These are phyloP conservation scores for Smittia sp. DNA, from an alignment of 2,888 invertebrate species.

Conservation along the genomic window DNA sequence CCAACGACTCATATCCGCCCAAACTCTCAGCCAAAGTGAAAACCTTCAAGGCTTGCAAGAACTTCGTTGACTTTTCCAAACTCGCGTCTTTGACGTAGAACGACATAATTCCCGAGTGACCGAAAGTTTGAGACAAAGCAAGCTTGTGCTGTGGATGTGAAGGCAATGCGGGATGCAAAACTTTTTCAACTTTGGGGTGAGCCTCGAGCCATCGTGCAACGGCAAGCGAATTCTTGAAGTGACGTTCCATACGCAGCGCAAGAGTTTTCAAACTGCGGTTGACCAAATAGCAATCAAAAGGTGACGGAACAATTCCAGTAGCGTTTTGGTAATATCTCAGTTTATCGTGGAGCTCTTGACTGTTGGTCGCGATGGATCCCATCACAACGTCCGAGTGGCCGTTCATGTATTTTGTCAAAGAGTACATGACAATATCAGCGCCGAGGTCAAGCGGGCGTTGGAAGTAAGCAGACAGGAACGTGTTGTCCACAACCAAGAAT, in stretches of 20 bases:
- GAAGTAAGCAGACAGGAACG: conserved; percentile 86
- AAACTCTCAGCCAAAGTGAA: conserved; percentile 91
- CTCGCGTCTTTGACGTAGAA: conserved; percentile 77
- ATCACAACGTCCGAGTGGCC: conserved; percentile 97
- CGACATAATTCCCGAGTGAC: conserved; percentile 89
- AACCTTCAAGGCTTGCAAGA: conserved; percentile 72
- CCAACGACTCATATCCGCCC: conserved; percentile 92
- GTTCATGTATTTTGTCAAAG: conserved; percentile 96
- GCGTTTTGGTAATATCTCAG: conserved; percentile 82
- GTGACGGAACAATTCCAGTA: conserved; percentile 85
- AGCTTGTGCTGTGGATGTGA: conserved; percentile 84
- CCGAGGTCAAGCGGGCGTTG: conserved; percentile 89
- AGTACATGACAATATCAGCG: conserved; percentile 88
- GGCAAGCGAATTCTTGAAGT: conserved; percentile 71
- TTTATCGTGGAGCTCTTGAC: conserved; percentile 66
- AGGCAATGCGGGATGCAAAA: conserved; percentile 80
- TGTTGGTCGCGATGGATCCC: conserved; percentile 81
- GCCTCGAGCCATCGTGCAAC: conserved; percentile 79
- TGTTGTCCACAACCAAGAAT: conserved; percentile 84
- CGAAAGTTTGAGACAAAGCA: conserved; percentile 74
- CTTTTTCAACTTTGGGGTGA: conserved; percentile 76
- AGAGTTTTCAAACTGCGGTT: conserved; percentile 92
- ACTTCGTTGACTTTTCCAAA: conserved; percentile 66
- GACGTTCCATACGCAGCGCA: conserved; percentile 85
- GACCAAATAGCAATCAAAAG: conserved; percentile 93